Evolutionary conservation across 1,140 invertebrate genomes (phyloP), one percentile per base, ranked within the genome.

Genomic region (Drosophila tropicalis): DNA sequence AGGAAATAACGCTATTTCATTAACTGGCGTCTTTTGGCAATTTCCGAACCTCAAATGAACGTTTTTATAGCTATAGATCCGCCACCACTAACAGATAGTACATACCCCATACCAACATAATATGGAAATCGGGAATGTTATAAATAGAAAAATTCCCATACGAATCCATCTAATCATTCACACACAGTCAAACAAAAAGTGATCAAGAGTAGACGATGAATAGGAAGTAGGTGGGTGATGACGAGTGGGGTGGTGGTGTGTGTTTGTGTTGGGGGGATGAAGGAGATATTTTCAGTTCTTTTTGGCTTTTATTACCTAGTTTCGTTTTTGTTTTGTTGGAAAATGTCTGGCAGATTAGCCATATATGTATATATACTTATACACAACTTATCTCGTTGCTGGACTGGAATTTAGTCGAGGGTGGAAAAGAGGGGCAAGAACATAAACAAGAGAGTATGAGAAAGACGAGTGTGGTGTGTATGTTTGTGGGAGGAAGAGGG

Each of bases 271-370:
- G n/a, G 25, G 25, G 2, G 22, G 2, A 25, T 9, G 17, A 47
- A 22, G 9, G 17, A 22, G 22, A 22, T 51, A 22, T 51, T 51
- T 51, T 22, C 44, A 51, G 9, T 22, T 51, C 17, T 51, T 36
- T 36, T 22, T 51, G 19, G 17, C 9, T 51, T 51, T 51, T 51
- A 51, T 51, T 51, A 51, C 44, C 44, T 51, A 51, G 7, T 47
- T 51, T 51, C 19, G 15, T 51, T 51, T 51, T 51, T 22, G 34
- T 19, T 51, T 51, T 19, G 44, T 51, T 51, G 44, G 44, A 51
- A 51, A 51, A 51, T 51, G 44, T 51, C 44, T 51, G 44, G 44
- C 44, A 51, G 44, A 51, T 51, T 51, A 51, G 44, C 44, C 17
- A 22, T 51, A 5, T 19, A 51, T 22, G 12, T 22, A 22, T 22